phyloP scores from a whole-genome alignment of 2,888 invertebrate genomes.

The Drosophila eohydei region DNA sequence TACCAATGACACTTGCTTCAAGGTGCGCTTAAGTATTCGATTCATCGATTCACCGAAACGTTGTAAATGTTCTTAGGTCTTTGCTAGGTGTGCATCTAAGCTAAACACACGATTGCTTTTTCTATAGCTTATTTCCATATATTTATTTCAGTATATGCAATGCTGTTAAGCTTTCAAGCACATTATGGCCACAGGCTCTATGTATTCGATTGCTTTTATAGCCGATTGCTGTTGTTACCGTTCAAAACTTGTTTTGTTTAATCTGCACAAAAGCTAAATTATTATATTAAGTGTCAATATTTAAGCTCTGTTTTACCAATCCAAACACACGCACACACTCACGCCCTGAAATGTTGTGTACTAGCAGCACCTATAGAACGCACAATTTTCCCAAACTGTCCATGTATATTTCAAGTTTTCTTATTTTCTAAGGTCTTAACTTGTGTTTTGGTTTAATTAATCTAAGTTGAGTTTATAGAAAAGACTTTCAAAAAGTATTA shows the following conservation, averaged over 20 bases:
- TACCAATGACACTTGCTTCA: conserved; percentile 14
- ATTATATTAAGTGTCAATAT: background rate
- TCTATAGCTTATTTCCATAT: background rate
- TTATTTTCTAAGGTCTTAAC: conserved; percentile 29
- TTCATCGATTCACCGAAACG: background rate
- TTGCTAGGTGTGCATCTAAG: background rate
- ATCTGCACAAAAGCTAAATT: background rate
- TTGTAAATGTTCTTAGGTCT: background rate
- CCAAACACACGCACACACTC: conserved; percentile 12
- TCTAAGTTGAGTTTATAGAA: conserved; percentile 32
- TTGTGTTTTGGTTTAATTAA: conserved; percentile 20
- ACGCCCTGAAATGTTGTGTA: conserved; percentile 7
- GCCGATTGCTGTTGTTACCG: background rate
- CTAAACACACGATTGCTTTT: background rate
- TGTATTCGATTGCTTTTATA: no score
- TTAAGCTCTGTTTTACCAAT: background rate
- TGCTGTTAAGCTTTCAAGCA: background rate
- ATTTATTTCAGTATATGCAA: background rate
- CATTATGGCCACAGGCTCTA: background rate
- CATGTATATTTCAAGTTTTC: conserved; percentile 24
- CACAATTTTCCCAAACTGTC: conserved; percentile 30
- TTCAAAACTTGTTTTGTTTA: background rate
- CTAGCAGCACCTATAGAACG: conserved; percentile 27
- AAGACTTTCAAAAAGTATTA: conserved; percentile 19
- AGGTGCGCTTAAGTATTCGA: conserved; percentile 1